A percentile compares a stretch with the other conserved stretches of the same genome.
phyloP scores from a whole-genome alignment of 2,888 invertebrate genomes.

The Leucophenga montana region DNA sequence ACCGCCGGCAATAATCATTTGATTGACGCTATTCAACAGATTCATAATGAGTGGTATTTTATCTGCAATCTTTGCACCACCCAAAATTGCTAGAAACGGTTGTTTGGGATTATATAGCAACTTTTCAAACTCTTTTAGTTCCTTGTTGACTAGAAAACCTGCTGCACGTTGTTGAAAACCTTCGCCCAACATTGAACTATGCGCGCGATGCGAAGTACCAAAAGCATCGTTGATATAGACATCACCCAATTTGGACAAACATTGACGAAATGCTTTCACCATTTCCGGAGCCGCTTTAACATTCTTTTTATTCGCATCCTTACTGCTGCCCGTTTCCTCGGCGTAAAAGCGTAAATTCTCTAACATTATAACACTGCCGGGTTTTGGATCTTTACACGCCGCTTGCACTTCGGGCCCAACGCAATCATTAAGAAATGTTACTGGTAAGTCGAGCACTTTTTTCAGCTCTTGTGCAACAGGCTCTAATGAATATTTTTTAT shows the following conservation, averaged over 20 bases:
- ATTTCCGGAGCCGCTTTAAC: constrained; percentile 91
- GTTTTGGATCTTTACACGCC: constrained; percentile 87
- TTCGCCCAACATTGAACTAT: constrained; percentile 97
- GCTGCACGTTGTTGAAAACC: constrained; percentile 92
- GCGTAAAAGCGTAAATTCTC: constrained; percentile 97
- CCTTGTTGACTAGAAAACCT: constrained; percentile 96
- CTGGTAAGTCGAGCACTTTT: constrained; percentile 81
- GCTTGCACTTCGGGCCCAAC: constrained; percentile 91
- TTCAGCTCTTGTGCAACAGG: constrained; percentile 94
- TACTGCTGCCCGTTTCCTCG: constrained; percentile 98
- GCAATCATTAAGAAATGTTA: constrained; percentile 89
- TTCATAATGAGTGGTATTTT: constrained; percentile 99
- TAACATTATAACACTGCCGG: constrained; percentile 90
- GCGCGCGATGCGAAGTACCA: constrained; percentile 90
- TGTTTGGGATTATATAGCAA: constrained; percentile 95
- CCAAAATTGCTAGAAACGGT: constrained; percentile 98
- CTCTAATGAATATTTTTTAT: constrained; percentile 89
- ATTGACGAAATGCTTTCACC: constrained; percentile 85
- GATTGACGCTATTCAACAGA: constrained; percentile 95
- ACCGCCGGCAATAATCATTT: constrained; percentile 99
- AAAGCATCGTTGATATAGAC: constrained; percentile 99
- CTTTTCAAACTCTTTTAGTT: constrained; percentile 96
- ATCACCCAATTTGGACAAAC: constrained; percentile 93
- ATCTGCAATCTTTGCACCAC: constrained; percentile 99
- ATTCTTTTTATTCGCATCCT: constrained; percentile 87